phyloP scores from a whole-genome alignment of 2,797 vertebrate genomes.

The Lophius americanus region DNA sequence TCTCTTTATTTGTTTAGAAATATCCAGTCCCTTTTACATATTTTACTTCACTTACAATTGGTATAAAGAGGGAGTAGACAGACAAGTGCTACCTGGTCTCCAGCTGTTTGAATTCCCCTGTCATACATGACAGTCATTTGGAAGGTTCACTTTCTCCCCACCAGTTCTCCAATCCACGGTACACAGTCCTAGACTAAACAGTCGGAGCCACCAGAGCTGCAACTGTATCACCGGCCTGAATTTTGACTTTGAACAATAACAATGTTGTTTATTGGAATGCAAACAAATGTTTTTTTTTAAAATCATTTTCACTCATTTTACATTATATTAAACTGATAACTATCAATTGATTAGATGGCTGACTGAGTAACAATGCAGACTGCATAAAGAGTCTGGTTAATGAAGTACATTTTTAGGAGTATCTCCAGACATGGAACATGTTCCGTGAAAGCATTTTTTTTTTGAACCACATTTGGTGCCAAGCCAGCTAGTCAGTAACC shows the following conservation, averaged over 20 bases:
- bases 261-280: neutral
- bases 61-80: neutral
- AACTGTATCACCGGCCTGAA: neutral
- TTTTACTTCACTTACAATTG: slow-evolving; percentile 4
- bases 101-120: slow-evolving; percentile 6
- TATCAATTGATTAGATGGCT: no score
- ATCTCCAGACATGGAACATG: no score
- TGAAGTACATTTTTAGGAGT: no score
- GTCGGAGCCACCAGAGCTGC: neutral
- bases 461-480: no score
- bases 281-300: neutral
- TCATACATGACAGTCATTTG: neutral
- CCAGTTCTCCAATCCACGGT: neutral
- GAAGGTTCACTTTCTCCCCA: neutral
- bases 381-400: no score
- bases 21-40: slow-evolving; percentile 12
- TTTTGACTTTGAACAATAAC: neutral
- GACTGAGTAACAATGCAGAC: no score
- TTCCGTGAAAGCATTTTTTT: no score
- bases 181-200: neutral
- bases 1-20: slow-evolving; percentile 10
- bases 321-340: no score
- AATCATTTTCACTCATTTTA: no score
- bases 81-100: slow-evolving; percentile 1
- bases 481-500: no score